These are phyloP conservation scores for Champsocephalus gunnari DNA, from an alignment of 2,797 vertebrate species.

Conservation along the genomic window DNA sequence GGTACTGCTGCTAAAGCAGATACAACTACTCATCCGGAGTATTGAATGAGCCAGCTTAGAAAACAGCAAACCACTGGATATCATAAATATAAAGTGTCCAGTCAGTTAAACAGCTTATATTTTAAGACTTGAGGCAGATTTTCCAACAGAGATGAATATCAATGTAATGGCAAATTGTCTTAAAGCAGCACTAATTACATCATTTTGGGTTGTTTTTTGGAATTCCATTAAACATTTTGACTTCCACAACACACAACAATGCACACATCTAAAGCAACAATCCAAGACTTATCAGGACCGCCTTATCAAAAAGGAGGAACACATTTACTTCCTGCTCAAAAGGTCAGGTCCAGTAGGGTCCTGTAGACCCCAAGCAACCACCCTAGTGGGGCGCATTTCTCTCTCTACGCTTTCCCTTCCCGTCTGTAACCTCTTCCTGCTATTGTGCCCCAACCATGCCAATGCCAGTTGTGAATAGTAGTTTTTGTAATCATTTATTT, in stretches of 20 bases:
- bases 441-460: constrained; percentile 78
- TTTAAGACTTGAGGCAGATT: constrained; percentile 23
- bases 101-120: constrained; percentile 36
- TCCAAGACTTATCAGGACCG: constrained; percentile 17
- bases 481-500: constrained; percentile 69
- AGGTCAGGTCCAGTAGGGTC: constrained; percentile 18
- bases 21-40: constrained; percentile 63
- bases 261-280: constrained; percentile 30
- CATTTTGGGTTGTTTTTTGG: constrained; percentile 12
- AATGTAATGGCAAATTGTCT: neutral
- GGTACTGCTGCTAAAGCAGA: constrained; percentile 54
- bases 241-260: neutral
- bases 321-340: constrained; percentile 47
- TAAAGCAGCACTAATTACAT: neutral
- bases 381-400: constrained; percentile 43
- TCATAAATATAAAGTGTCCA: constrained; percentile 53
- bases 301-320: constrained; percentile 36
- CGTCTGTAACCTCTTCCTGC: constrained; percentile 79
- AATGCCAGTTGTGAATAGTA: constrained; percentile 66
- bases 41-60: constrained; percentile 52
- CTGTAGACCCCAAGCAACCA: constrained; percentile 53
- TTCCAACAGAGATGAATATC: constrained; percentile 18
- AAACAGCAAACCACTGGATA: constrained; percentile 55
- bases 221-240: constrained; percentile 10
- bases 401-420: constrained; percentile 63